phyloP scores from a whole-genome alignment of 2,113 vertebrate genomes.

The Rhinolophus sinicus region DNA sequence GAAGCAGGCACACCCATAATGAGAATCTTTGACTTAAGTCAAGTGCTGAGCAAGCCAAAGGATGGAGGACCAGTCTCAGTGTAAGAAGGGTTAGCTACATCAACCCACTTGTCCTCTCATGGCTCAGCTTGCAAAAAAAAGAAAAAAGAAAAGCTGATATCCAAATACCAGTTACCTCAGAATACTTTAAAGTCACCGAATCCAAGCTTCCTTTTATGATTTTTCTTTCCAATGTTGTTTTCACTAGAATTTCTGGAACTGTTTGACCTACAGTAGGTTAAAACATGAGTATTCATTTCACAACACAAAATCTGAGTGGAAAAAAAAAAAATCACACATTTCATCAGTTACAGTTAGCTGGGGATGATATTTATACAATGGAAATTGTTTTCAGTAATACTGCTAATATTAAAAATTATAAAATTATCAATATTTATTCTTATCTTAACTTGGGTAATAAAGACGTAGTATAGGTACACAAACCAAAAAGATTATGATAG shows the following conservation, averaged over 20 bases:
- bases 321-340: neutral
- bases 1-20: neutral
- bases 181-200: neutral
- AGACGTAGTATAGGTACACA: neutral
- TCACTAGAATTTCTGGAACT: neutral
- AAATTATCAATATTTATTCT: neutral
- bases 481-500: neutral
- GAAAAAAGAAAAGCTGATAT: neutral
- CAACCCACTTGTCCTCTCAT: neutral
- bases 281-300: neutral
- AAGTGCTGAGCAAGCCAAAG: neutral
- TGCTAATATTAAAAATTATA: neutral
- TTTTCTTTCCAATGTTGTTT: neutral
- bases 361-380: neutral
- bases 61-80: neutral
- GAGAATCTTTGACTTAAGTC: neutral
- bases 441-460: neutral
- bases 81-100: neutral
- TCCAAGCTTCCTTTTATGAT: neutral
- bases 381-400: neutral
- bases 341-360: neutral
- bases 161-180: neutral
- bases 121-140: neutral
- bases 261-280: neutral
- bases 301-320: neutral